These are phyloP conservation scores for Isoperla grammatica DNA, from an alignment of 2,888 invertebrate species.

Conservation along the genomic window DNA sequence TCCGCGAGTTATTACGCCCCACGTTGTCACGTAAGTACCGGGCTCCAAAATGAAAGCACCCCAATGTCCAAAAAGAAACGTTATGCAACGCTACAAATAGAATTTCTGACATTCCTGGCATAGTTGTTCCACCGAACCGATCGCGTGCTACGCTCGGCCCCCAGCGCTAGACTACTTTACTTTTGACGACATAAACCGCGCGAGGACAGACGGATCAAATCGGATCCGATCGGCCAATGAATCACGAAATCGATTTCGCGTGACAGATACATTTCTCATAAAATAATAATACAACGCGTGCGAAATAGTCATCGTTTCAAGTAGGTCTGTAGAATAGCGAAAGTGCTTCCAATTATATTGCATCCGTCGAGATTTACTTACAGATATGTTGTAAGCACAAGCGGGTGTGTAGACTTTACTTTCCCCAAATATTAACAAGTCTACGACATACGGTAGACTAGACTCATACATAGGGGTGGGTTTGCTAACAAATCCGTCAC, in stretches of 20 bases:
- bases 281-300: neutral
- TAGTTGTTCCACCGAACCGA: neutral
- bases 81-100: neutral
- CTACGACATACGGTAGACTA: too few relatives aligned
- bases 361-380: neutral
- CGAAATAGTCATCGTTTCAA: neutral
- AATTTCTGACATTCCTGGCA: neutral
- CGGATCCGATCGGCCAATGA: too few relatives aligned
- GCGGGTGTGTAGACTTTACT: neutral
- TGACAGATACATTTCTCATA: neutral
- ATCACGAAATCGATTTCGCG: conserved; percentile 2
- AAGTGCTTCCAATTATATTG: conserved; percentile 3
- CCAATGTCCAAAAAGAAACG: too few relatives aligned
- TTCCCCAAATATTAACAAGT: neutral
- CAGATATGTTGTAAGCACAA: neutral
- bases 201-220: neutral
- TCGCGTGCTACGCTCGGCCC: conserved; percentile 7
- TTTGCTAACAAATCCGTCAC: too few relatives aligned
- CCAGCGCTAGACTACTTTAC: conserved; percentile 10
- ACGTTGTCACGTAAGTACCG: too few relatives aligned
- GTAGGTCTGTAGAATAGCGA: conserved; percentile 1
- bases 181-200: conserved; percentile 2
- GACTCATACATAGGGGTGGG: too few relatives aligned
- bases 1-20: too few relatives aligned
- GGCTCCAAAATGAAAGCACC: too few relatives aligned